Conservation (phyloP, 2,797 vertebrate species). For the Enoplosus armatus region DNA sequence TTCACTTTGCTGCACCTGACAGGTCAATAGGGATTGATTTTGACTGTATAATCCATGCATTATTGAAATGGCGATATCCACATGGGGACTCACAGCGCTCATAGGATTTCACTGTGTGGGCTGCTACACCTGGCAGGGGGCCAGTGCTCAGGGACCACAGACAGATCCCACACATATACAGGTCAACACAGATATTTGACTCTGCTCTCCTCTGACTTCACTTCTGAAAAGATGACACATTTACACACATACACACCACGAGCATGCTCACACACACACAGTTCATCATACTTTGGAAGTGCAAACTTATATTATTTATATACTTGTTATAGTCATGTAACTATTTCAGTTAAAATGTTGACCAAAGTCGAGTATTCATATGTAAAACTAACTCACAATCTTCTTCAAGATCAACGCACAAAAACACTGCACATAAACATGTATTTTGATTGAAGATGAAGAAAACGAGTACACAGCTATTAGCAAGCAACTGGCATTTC, state of each 20-base stretch:
- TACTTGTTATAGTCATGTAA: background rate
- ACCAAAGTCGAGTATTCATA: background rate
- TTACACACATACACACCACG: background rate
- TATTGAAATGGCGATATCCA: constrained; percentile 70
- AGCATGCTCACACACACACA: background rate
- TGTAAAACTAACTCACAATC: too few species aligned
- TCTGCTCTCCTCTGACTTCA: constrained; percentile 53
- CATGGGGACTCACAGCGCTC: constrained; percentile 52
- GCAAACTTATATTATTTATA: background rate
- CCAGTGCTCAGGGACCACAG: constrained; percentile 60
- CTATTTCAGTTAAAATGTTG: constrained; percentile 19
- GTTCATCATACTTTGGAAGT: too few species aligned
- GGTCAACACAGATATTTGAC: constrained; percentile 69
- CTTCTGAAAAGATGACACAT: too few species aligned
- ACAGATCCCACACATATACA: constrained; percentile 60
- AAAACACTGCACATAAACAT: constrained; percentile 1
- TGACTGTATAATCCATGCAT: constrained; percentile 63
- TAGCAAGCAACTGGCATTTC: constrained; percentile 9
- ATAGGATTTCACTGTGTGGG: constrained; percentile 70
- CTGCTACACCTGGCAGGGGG: constrained; percentile 52
- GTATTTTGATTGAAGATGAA: constrained; percentile 10
- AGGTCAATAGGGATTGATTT: constrained; percentile 64
- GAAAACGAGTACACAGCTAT: background rate
- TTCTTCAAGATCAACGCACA: background rate
- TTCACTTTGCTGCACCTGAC: constrained; percentile 52